A percentile compares a stretch with the other conserved stretches of the same genome.
Evolutionary conservation across 1,140 invertebrate genomes (phyloP).

Genomic region (Cydia pomonella): DNA sequence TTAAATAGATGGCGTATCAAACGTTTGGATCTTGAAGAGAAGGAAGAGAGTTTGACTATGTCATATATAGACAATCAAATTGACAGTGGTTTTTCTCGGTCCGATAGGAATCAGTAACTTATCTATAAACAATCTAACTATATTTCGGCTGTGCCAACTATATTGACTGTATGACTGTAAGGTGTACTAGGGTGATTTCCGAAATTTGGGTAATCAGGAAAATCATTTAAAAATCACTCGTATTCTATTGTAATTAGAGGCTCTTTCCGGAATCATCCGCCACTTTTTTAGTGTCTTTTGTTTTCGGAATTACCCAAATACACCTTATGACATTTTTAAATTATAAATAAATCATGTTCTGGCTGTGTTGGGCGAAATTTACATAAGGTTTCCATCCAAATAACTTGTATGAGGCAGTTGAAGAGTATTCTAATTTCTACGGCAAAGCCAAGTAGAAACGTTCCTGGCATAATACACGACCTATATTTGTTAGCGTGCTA

Average conservation of each 20-base stretch:
- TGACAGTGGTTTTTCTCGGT: not conserved
- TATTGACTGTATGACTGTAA: not conserved
- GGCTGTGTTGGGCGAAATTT: not conserved
- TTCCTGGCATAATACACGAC: constrained; percentile 6
- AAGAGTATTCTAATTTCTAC: not conserved
- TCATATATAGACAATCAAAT: not conserved
- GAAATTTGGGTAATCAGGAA: no score
- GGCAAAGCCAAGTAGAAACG: not conserved
- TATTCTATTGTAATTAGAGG: no score
- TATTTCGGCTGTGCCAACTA: not conserved
- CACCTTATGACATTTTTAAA: no score
- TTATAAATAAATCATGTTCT: not conserved
- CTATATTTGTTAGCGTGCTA: not conserved
- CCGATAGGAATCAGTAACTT: not conserved
- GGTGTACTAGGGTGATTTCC: no score
- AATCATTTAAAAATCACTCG: no score
- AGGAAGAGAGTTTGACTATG: no score
- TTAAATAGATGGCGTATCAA: no score
- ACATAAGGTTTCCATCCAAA: not conserved
- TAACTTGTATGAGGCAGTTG: not conserved
- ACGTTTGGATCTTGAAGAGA: no score
- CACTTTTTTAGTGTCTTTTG: no score
- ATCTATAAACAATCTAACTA: not conserved
- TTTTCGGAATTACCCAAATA: no score
- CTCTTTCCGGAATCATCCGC: no score